phyloP scores from a whole-genome alignment of 1,140 invertebrate genomes.

The Platyscapa corneri region DNA sequence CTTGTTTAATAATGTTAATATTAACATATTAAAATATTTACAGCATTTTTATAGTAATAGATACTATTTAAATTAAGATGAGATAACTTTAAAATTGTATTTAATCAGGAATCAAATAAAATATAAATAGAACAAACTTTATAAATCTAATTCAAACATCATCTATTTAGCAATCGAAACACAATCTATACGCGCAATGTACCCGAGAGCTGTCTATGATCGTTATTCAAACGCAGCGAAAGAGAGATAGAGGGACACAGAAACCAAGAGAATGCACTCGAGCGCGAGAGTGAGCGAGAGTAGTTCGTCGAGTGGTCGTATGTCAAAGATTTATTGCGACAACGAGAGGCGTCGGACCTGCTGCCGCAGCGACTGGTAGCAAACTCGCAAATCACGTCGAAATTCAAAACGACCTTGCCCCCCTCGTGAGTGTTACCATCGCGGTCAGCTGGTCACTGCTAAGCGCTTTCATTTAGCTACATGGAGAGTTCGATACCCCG shows the following conservation, averaged over 20 bases:
- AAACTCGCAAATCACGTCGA: conserved; percentile 46
- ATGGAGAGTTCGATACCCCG: not conserved
- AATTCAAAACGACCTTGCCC: conserved; percentile 48
- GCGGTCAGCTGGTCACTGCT: conserved; percentile 4
- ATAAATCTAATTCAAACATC: not conserved
- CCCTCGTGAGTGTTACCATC: not conserved
- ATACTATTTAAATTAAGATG: too few relatives aligned
- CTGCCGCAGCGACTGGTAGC: not conserved
- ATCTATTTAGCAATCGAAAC: not conserved
- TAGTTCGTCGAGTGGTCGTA: conserved; percentile 38
- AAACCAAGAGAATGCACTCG: not conserved
- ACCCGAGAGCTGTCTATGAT: conserved; percentile 2
- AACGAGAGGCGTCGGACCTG: conserved; percentile 14
- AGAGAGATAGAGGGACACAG: not conserved
- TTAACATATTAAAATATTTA: too few relatives aligned
- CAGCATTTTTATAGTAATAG: too few relatives aligned
- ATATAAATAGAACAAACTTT: not conserved
- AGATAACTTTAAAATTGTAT: too few relatives aligned
- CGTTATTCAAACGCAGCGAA: not conserved
- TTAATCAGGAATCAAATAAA: too few relatives aligned
- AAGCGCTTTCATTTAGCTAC: not conserved
- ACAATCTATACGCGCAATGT: not conserved
- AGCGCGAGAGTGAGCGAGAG: conserved; percentile 28
- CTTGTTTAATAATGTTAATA: too few relatives aligned
- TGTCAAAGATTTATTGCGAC: conserved; percentile 50